Base-by-base conservation (phyloP, 2,888 invertebrate species). In the Chironomus tentans region DNA sequence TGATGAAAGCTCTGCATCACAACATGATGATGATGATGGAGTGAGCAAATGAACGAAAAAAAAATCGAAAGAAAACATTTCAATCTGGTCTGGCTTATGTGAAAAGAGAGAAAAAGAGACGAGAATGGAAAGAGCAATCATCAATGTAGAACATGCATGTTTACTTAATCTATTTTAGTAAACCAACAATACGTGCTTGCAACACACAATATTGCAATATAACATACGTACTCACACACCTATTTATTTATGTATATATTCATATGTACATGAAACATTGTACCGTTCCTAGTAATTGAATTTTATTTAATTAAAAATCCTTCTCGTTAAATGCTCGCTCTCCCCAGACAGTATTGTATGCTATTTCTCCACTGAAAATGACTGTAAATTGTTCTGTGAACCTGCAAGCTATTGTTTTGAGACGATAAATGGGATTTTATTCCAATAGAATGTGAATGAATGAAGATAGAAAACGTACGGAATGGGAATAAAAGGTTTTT, bases 271-370 rank as follows among this genome's bases (percentile, higher is more conserved):
- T 50, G 50, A 15, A 15, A 50, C 50, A 56, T 56, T 56, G 56
- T 56, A 18, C 15, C 15, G 18, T 71, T 24, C 71, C 56, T 50
- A 22, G 50, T 72, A 72, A 72, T 72, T 72, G 72, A 72, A 72
- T 72, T 72, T 56, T 72, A 56, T 62, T 72, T 72, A 72, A 72
- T 72, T 62, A 72, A 72, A 48, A 72, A 56, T 56, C 56, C 5
- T 56, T 50, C 50, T 50, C 50, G 56, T 56, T 56, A 56, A 56
- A 18, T 18, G 56, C 18, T 56, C 56, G 15, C 18, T 56, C 56
- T 18, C 56, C n/a, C n/a, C 6, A 56, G 38, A 38, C 56, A 56
- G 56, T 68, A 22, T 24, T 68, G n/a, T 68, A 18, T 15, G n/a
- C 12, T 56, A 18, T 56, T 56, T 56, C 38, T 38, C 7, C 56